Base-by-base conservation (phyloP, 2,113 vertebrate genomes). In the Tautogolabrus adspersus region DNA sequence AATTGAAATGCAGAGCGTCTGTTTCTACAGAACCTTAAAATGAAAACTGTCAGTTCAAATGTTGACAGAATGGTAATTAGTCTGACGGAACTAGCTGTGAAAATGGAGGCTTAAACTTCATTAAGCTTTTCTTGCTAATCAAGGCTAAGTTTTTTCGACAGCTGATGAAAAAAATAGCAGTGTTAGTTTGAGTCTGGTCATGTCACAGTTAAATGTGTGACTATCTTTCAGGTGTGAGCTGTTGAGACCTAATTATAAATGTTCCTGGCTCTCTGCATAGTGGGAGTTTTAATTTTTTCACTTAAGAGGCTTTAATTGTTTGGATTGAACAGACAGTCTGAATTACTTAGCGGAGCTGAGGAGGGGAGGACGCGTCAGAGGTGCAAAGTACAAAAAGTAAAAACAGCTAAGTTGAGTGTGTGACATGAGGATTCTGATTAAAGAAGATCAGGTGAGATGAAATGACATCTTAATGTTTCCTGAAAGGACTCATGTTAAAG, bases 261-360 rank as follows among this genome's bases (percentile, higher is more conserved):
- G 8, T 18, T 47, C 42, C 11, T 16, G 15, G 15, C 49, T 67
- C 72, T 42, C 10, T 4, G 8, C 13, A 22, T 13, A 47, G 52
- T 23, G 66, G 68, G 34, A 21, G 63, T 58, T 60, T 49, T 57
- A 70, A 77, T 77, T 70, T 63, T 42, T 77, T 61, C 19, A 38
- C 37, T 63, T 61, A 1, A 15, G n/a, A 19, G 40, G 59, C 1
- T 22, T 46, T 77, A 58, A 80, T 71, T 83, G 68, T 70, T 80
- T 66, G 15, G 55, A 76, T 44, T n/a, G 55, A 66, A 56, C 23
- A 76, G 61, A 58, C 55, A 60, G 47, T 26, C 47, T 55, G 21
- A 40, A 34, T 46, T 46, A 12, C 47, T 12, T 62, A 4, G 3
- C 5, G 0, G 40, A n/a, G 58, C 19, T n/a, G 19, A 52, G 49